These are phyloP conservation scores for Gymnoscopelus braueri DNA, from an alignment of 2,797 vertebrate genomes.

Conservation along the genomic window DNA sequence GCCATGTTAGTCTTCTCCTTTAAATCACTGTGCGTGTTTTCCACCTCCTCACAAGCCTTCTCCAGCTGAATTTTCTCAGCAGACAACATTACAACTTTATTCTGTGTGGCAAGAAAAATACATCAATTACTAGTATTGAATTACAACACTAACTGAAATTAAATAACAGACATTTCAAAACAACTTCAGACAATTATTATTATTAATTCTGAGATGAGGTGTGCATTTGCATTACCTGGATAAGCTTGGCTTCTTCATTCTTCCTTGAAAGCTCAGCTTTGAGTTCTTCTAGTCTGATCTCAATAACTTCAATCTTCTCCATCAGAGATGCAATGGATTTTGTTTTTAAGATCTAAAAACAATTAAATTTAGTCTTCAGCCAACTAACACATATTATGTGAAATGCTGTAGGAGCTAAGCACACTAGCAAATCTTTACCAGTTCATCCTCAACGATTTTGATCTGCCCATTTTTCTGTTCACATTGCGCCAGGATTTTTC, in stretches of 20 bases:
- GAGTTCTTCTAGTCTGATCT: slow-evolving; percentile 62
- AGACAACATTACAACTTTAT: slow-evolving; percentile 67
- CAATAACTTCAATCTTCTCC: slow-evolving; percentile 49
- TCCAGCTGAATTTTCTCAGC: slow-evolving; percentile 75
- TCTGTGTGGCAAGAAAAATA: slow-evolving; percentile 60
- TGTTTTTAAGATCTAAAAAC: slow-evolving; percentile 64
- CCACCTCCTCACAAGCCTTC: slow-evolving; percentile 72
- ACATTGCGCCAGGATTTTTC: slow-evolving; percentile 77
- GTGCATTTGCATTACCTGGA: slow-evolving; percentile 64
- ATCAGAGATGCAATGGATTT: slow-evolving; percentile 64
- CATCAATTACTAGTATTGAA: too few relatives aligned
- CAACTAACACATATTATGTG: background rate
- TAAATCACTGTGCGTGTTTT: slow-evolving; percentile 72
- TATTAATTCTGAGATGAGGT: too few relatives aligned
- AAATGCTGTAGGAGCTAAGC: too few relatives aligned
- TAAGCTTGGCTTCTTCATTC: slow-evolving; percentile 57
- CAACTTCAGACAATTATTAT: too few relatives aligned
- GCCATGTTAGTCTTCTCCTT: slow-evolving; percentile 66
- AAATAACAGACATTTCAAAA: too few relatives aligned
- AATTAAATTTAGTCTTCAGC: background rate
- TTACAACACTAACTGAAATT: too few relatives aligned
- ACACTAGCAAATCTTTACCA: too few relatives aligned
- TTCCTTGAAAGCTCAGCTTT: slow-evolving; percentile 67
- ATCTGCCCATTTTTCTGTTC: slow-evolving; percentile 82
- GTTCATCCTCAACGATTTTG: slow-evolving; percentile 69